Percentiles rank a stretch among this genome's conserved stretches.
phyloP scores from a whole-genome alignment of 2,888 invertebrate species.

The Doris montereyensis region DNA sequence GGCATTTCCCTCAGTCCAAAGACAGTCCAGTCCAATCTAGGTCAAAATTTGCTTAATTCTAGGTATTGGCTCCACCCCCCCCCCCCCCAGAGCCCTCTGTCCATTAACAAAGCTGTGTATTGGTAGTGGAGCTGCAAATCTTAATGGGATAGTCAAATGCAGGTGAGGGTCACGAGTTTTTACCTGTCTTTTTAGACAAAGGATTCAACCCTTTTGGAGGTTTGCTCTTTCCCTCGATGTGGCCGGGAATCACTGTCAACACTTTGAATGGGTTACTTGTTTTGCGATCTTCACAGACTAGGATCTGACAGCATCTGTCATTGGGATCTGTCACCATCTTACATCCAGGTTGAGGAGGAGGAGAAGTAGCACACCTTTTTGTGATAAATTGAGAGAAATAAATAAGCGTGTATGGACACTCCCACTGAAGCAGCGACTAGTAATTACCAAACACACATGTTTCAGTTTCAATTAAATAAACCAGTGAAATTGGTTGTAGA shows the following conservation, averaged over 20 bases:
- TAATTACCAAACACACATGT: neutral
- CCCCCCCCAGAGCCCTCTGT: too few relatives aligned
- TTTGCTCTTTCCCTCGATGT: neutral
- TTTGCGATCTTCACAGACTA: neutral
- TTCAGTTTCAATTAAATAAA: neutral
- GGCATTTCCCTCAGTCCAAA: too few relatives aligned
- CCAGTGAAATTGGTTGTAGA: neutral
- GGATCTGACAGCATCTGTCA: neutral
- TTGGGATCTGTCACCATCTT: neutral
- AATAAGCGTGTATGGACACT: neutral
- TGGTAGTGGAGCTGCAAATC: too few relatives aligned
- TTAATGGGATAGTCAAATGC: too few relatives aligned
- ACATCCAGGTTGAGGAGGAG: neutral
- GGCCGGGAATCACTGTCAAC: neutral
- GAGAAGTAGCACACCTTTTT: conserved; percentile 38
- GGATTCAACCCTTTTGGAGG: neutral
- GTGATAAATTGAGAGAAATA: conserved; percentile 23
- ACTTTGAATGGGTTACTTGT: neutral
- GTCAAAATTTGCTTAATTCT: too few relatives aligned
- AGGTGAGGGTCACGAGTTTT: too few relatives aligned
- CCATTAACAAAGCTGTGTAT: too few relatives aligned
- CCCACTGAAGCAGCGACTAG: neutral
- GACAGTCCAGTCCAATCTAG: too few relatives aligned
- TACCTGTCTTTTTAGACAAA: too few relatives aligned
- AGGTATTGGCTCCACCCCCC: too few relatives aligned